phyloP scores from a whole-genome alignment of 2,113 vertebrate genomes.

The Anarrhichthys ocellatus region DNA sequence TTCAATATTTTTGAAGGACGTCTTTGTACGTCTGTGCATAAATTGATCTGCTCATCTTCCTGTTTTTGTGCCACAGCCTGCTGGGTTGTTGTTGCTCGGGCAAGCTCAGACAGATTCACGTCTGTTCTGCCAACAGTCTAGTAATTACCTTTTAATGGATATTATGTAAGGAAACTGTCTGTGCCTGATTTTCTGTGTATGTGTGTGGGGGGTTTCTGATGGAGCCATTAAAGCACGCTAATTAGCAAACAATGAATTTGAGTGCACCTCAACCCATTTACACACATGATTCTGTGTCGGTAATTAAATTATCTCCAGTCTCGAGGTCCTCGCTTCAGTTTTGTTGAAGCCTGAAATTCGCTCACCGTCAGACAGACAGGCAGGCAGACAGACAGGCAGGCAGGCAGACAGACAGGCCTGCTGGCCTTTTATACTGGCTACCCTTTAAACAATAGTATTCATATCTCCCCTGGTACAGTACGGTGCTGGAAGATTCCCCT shows the following conservation, averaged over 20 bases:
- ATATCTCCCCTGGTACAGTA: conserved; percentile 50
- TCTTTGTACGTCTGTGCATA: background rate
- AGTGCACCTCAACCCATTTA: conserved; percentile 19
- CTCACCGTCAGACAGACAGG: conserved; percentile 20
- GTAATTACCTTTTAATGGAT: conserved; percentile 61
- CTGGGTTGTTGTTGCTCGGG: conserved; percentile 33
- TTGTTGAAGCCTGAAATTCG: conserved; percentile 37
- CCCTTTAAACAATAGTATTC: conserved; percentile 64
- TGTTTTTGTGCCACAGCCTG: conserved; percentile 25
- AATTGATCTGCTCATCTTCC: conserved; percentile 29
- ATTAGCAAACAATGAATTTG: conserved; percentile 49
- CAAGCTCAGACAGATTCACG: conserved; percentile 33
- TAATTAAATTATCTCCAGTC: conserved; percentile 3
- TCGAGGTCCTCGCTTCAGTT: conserved; percentile 45
- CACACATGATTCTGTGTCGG: conserved; percentile 9
- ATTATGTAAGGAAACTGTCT: conserved; percentile 49
- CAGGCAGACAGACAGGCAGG: too few relatives aligned
- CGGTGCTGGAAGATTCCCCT: conserved; percentile 73
- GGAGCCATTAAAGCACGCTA: conserved; percentile 23
- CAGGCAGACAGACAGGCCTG: conserved; percentile 45
- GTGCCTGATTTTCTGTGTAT: conserved; percentile 6
- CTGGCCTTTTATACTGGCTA: conserved; percentile 59
- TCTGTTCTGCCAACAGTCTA: conserved; percentile 41
- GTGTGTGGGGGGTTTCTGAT: conserved; percentile 22
- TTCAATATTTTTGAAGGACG: background rate